Base-by-base conservation (phyloP, 1,140 invertebrate genomes). In the Condylostylus longicornis region DNA sequence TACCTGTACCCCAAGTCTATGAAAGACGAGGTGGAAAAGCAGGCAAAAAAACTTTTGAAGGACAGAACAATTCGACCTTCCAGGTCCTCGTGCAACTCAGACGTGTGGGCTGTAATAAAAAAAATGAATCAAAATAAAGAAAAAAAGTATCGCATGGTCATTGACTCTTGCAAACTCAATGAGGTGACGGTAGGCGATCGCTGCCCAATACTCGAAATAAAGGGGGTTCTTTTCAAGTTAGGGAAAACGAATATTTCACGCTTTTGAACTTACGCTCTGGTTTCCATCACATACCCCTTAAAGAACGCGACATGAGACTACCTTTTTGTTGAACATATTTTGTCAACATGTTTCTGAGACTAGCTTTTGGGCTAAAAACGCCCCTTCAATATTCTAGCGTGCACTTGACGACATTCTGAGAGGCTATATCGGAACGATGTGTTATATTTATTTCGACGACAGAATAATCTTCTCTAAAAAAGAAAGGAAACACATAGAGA, bases 211-310 rank as follows among this genome's bases (percentile, higher is more conserved):
- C 42, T 38, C 12, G 29, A 32, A 20, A 38, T 38, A 4, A 33
- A 23, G 8, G 37, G 32, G 17, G 21, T 38, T 8, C 8, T 40
- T 19, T 14, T 33, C 10, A 25, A 42, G 25, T 22, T 42, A 31
- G 33, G 41, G 5, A 47, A 50, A 9, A 52, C 46, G 49, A 45
- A 30, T 62, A 51, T 37, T 69, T 69, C 40, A 45, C 54, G 4
- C 53, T 56, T 2, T 29, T 70, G 12, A 63, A 71, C 51, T 38
- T 67, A 4, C 48, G 46, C 3, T 48, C 43, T 23, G 69, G 68
- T 5, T 71, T 63, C 43, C 65, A 63, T 44, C 68, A 72, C 46
- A 45, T 63, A 1, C 41, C 42, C 5, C 43, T 63, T 4, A 43
- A 53, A 28, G 33, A 44, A 35, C 27, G 47, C 22, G 51, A 56